Evolutionary conservation across 2,888 invertebrate genomes (phyloP).

Genomic region (Spodoptera exigua): DNA sequence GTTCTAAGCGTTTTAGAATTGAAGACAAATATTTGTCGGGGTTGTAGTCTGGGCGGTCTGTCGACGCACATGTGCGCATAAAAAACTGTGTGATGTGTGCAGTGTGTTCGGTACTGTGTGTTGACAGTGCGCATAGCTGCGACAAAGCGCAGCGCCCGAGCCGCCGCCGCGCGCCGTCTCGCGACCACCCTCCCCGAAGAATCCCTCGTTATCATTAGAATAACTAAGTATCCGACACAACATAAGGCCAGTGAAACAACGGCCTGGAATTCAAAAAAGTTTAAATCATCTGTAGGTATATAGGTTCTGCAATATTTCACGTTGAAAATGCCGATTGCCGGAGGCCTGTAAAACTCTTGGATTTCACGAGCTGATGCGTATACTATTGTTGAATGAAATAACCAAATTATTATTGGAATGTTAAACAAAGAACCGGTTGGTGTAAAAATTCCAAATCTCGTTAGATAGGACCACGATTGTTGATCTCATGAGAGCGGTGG

Average conservation of each 20-base stretch:
- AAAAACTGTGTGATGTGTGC: slow-evolving; percentile 81
- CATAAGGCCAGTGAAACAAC: slow-evolving; percentile 40
- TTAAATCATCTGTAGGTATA: slow-evolving; percentile 29
- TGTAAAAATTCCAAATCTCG: slow-evolving; percentile 30
- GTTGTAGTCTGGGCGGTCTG: slow-evolving; percentile 82
- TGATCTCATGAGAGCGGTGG: slow-evolving; percentile 71
- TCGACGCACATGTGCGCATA: slow-evolving; percentile 81
- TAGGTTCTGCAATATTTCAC: slow-evolving; percentile 19
- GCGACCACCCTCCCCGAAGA: slow-evolving; percentile 77
- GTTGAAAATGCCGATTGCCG: slow-evolving; percentile 46
- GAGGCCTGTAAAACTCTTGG: slow-evolving; percentile 35
- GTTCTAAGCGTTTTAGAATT: slow-evolving; percentile 85
- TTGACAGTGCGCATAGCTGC: slow-evolving; percentile 87
- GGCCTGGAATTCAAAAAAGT: slow-evolving; percentile 40
- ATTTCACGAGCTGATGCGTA: slow-evolving; percentile 34
- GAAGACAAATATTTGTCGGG: slow-evolving; percentile 86
- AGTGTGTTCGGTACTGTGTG: slow-evolving; percentile 75
- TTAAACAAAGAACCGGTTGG: slow-evolving; percentile 18
- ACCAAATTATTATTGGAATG: slow-evolving; percentile 36
- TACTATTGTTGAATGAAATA: slow-evolving; percentile 43
- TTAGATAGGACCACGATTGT: slow-evolving; percentile 28
- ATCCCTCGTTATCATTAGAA: slow-evolving; percentile 67
- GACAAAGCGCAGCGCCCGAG: slow-evolving; percentile 72
- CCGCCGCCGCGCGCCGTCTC: slow-evolving; percentile 51
- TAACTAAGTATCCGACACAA: slow-evolving; percentile 58